Base-by-base conservation (phyloP, 2,888 invertebrate species). In the Mythimna pallens region DNA sequence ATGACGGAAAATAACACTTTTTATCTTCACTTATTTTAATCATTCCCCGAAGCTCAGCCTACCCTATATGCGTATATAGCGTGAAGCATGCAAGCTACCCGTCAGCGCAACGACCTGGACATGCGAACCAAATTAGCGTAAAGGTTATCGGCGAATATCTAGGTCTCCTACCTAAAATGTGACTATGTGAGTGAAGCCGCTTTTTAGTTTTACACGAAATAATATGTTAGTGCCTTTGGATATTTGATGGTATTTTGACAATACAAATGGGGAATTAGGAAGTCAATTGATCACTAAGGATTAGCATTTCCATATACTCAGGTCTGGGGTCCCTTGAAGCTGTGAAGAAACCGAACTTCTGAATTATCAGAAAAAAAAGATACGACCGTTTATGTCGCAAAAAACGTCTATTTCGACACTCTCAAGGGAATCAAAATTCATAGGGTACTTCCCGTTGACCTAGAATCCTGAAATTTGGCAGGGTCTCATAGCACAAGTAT, bases 81-180 rank as follows among this genome's bases (percentile, higher is more conserved):
- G 77, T 80, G 80, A 80, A 59, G 65, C 81, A 80, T 80, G 80
- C 80, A 59, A 81, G 12, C 54, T 22, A 34, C 34, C 55, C 40
- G 17, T 22, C 66, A 57, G 76, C 72, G 17, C 72, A 76, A 17
- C 43, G 81, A 80, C 58, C 81, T 58, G 65, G 20, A 63, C 77
- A 81, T 81, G 80, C 80, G 55, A 80, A 76, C 72, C 0, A 55
- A 76, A 81, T 76, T 66, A 81, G 65, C 59, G 62, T 10, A 81
- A 69, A 81, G 78, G 74, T 81, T 68, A 65, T 81, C 61, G 61
- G 54, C 30, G 55, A 54, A 47, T 55, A 82, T 75, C 67, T 82
- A 75, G 72, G 79, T 65, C 58, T 43, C 12, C 12, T 20, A 20
- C 20, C 54, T 40, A 66, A 65, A 65, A n/a, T 40, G n/a, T 57